Percentiles rank a stretch among this genome's conserved stretches.
These are phyloP conservation scores for Cryptotermes secundus DNA, from an alignment of 1,140 invertebrate species.

Conservation along the genomic window DNA sequence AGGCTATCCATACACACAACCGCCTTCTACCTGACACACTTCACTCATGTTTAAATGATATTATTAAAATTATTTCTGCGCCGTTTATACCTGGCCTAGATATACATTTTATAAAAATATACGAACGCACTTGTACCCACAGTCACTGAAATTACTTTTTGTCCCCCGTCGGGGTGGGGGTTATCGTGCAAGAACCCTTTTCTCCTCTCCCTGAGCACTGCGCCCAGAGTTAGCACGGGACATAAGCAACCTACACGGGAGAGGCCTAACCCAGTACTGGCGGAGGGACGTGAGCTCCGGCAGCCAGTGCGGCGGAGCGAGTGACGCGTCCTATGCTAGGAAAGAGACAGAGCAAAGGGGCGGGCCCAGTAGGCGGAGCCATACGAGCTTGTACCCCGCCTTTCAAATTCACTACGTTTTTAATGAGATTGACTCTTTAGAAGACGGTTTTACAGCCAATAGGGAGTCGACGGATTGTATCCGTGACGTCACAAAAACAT, in stretches of 20 bases:
- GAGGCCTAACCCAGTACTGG: slow-evolving; percentile 20
- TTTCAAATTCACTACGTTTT: slow-evolving; percentile 9
- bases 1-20: not conserved
- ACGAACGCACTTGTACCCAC: not conserved
- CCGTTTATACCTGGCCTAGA: no score
- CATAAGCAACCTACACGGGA: not conserved
- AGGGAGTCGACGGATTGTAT: not conserved
- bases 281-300: not conserved
- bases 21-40: no score
- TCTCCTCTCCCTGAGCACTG: not conserved
- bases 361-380: not conserved
- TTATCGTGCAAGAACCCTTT: not conserved
- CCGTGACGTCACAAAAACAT: slow-evolving; percentile 1
- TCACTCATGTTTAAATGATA: not conserved
- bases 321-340: not conserved
- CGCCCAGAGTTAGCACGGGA: not conserved
- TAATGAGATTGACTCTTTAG: slow-evolving; percentile 32
- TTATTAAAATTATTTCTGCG: no score
- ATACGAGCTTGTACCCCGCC: not conserved
- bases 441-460: slow-evolving; percentile 21
- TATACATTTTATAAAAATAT: no score
- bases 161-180: not conserved
- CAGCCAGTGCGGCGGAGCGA: not conserved
- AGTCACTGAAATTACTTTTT: not conserved
- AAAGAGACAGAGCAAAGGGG: not conserved